Base-by-base conservation (phyloP, 2,888 invertebrate genomes). In the Hyalella azteca region DNA sequence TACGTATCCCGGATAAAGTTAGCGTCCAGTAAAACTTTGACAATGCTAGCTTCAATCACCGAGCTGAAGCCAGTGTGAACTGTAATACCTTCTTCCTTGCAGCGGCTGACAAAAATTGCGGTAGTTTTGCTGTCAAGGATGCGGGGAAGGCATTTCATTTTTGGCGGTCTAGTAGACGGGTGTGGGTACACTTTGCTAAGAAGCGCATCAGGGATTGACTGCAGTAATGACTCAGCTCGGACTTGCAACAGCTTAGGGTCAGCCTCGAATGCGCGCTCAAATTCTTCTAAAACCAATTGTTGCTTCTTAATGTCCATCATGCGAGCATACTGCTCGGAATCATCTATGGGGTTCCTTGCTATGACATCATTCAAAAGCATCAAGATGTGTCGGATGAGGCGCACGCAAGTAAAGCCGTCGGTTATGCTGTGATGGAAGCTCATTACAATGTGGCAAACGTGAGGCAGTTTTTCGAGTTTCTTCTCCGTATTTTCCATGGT, bases 341-440 rank as follows among this genome's bases (percentile, higher is more conserved):
- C 80, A 26, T 78, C 54, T n/a, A 82, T 77, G 3, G 39, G 39
- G 7, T 40, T 41, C 15, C 78, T 76, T 2, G 39, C 59, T 3
- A 82, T 36, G 19, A 78, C 60, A 15, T 80, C 80, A 15, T 79
- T 59, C 22, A 82, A n/a, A 5, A 82, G 22, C 7, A 48, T 36
- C 2, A 82, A 9, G 40, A 82, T 11, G 29, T 75, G 73, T 4
- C 78, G 54, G 11, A 49, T 49, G 4, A 79, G 60, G 36, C 59
- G 79, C 49, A 82, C 49, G 22, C 78, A 78, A 13, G 80, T 78
- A 26, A 50, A 32, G 11, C 81, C 78, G 41, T 82, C 81, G 3
- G 77, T 76, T 22, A 80, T 78, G 41, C 78, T 75, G 7, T 78
- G 75, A 49, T 82, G 81, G 48, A 78, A 40, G 7, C 80, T 80